phyloP scores from a whole-genome alignment of 1,140 invertebrate species.

The Steinernema feltiae region DNA sequence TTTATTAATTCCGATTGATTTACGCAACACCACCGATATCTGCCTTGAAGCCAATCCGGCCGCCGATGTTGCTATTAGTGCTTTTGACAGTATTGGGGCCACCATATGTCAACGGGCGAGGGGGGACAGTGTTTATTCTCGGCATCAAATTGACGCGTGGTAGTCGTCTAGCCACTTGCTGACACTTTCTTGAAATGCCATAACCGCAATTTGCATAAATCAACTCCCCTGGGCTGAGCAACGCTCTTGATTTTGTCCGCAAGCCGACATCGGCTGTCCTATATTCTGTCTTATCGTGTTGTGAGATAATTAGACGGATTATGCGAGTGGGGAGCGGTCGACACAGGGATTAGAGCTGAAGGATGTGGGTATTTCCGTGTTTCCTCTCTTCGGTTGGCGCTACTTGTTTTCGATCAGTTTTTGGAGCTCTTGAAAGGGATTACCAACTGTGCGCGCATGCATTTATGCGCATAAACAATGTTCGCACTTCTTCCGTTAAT shows the following conservation, averaged over 20 bases:
- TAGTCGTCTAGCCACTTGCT: neutral
- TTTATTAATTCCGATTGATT: conserved; percentile 12
- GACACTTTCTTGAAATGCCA: neutral
- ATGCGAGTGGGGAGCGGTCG: neutral
- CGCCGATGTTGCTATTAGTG: neutral
- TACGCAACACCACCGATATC: neutral
- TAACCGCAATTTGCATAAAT: conserved; percentile 11
- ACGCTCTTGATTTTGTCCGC: neutral
- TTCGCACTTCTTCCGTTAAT: neutral
- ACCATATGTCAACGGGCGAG: conserved; percentile 3
- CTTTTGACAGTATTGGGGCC: neutral
- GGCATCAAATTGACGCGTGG: neutral
- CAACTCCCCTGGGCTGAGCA: neutral
- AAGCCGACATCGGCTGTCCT: neutral
- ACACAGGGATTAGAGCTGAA: neutral
- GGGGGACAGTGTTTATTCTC: conserved; percentile 9
- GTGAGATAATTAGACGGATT: conserved; percentile 4
- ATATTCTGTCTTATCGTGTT: neutral
- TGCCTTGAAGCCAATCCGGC: neutral
- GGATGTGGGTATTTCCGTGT: neutral
- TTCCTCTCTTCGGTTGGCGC: neutral
- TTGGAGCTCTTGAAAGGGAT: neutral
- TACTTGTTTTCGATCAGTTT: neutral
- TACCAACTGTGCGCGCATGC: neutral
- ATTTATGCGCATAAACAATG: neutral